Percentiles rank a stretch among this genome's conserved stretches.
Evolutionary conservation across 2,113 vertebrate genomes (phyloP).

Genomic region (Serranochromis macrocephalus): DNA sequence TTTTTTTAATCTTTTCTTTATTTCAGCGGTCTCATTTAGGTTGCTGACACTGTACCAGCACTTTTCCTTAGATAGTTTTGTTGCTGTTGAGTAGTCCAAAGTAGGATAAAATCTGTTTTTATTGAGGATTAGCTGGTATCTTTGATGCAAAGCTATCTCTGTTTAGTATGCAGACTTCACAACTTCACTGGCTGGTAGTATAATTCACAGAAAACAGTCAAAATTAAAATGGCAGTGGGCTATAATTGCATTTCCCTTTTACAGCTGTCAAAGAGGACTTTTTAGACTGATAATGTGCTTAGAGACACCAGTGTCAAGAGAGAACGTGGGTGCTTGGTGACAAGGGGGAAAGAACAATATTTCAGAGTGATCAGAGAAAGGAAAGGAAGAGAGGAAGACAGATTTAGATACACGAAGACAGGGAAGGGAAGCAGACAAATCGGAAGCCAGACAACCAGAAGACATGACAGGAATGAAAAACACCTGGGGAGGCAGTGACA

Average conservation of each 20-base stretch:
- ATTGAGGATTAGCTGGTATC: neutral
- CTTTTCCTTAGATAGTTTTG: neutral
- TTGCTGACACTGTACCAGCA: neutral
- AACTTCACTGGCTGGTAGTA: neutral
- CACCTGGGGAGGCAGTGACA: neutral
- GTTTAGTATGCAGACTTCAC: neutral
- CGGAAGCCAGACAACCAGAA: neutral
- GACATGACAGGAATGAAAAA: neutral
- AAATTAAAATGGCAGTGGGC: neutral
- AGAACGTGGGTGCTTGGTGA: neutral
- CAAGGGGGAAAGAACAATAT: neutral
- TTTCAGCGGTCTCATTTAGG: neutral
- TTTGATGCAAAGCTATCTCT: neutral
- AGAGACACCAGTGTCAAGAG: conserved; percentile 9
- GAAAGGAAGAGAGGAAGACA: neutral
- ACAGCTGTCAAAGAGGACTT: conserved; percentile 6
- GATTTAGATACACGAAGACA: neutral
- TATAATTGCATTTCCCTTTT: neutral
- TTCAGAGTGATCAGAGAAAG: neutral
- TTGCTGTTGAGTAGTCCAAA: neutral
- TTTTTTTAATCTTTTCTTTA: neutral
- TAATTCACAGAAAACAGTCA: neutral
- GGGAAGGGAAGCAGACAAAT: neutral
- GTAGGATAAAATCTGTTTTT: neutral
- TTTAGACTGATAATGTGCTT: conserved; percentile 39